These are phyloP conservation scores for Drosophila arizonae DNA, from an alignment of 1,140 invertebrate species.

Conservation along the genomic window DNA sequence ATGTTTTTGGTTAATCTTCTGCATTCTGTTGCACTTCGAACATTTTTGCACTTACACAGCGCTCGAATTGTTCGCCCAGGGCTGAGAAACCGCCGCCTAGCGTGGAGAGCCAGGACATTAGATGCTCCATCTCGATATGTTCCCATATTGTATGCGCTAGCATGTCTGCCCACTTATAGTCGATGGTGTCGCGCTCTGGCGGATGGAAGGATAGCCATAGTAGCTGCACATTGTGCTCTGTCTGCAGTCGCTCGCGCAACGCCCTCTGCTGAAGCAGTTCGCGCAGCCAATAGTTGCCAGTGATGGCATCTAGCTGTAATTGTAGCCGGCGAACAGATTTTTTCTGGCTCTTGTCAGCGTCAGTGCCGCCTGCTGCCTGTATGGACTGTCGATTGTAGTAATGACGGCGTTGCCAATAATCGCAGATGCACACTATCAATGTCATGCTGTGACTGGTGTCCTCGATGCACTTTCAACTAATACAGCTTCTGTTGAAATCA, in stretches of 20 bases:
- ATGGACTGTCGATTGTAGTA: constrained; percentile 38
- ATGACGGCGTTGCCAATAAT: constrained; percentile 62
- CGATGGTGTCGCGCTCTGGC: constrained; percentile 86
- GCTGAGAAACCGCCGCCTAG: constrained; percentile 97
- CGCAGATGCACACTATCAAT: constrained; percentile 55
- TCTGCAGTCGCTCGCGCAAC: constrained; percentile 25
- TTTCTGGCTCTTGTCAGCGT: background rate
- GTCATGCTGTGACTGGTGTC: constrained; percentile 20
- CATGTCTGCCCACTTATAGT: constrained; percentile 86
- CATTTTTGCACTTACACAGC: constrained; percentile 87
- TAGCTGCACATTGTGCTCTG: constrained; percentile 45
- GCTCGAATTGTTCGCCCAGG: constrained; percentile 91
- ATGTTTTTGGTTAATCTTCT: too few relatives aligned
- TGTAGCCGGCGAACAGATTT: constrained; percentile 39
- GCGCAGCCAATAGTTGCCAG: constrained; percentile 63
- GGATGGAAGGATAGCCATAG: constrained; percentile 81
- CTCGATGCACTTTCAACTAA: constrained; percentile 7
- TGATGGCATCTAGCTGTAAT: constrained; percentile 61
- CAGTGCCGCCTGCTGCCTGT: constrained; percentile 7
- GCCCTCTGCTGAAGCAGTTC: constrained; percentile 52
- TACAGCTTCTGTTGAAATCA: constrained; percentile 3
- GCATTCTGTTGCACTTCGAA: constrained; percentile 28
- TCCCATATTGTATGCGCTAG: constrained; percentile 84
- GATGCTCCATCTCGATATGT: constrained; percentile 90
- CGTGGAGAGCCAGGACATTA: constrained; percentile 97